Percentiles rank a stretch among this genome's conserved stretches.
phyloP scores from a whole-genome alignment of 2,888 invertebrate species.

The Lasioglossum villosulum region DNA sequence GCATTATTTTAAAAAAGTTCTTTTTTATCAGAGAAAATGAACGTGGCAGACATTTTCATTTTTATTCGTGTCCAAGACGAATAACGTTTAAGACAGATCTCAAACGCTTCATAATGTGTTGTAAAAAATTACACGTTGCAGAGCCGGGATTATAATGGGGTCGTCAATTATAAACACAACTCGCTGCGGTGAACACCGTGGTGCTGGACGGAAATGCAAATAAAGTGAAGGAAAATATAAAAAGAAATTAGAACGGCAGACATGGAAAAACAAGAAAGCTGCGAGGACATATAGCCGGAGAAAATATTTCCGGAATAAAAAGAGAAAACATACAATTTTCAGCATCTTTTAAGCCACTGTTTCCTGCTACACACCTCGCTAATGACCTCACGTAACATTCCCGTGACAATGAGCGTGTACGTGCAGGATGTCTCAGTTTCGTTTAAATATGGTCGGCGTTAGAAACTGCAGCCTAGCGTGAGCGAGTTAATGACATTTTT shows the following conservation, averaged over 20 bases:
- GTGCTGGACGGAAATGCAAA: background rate
- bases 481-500: conserved; percentile 1
- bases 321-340: conserved; percentile 40
- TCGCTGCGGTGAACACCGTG: background rate
- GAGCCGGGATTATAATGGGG: background rate
- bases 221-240: background rate
- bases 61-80: background rate
- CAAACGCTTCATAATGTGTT: background rate
- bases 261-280: background rate
- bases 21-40: too few species aligned
- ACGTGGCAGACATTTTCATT: background rate
- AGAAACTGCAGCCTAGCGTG: background rate
- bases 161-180: background rate
- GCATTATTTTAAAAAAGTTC: too few species aligned
- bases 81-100: background rate
- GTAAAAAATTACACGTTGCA: background rate
- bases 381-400: conserved; percentile 24
- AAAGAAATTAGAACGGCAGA: conserved; percentile 4
- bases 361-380: conserved; percentile 10
- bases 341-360: conserved; percentile 26
- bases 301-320: conserved; percentile 22
- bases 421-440: conserved; percentile 7
- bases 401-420: conserved; percentile 1
- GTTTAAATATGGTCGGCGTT: background rate
- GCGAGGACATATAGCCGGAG: background rate